A percentile compares a stretch with the other conserved stretches of the same genome.
Evolutionary conservation across 2,113 vertebrate species (phyloP).

Genomic region (Pelusios castaneus): DNA sequence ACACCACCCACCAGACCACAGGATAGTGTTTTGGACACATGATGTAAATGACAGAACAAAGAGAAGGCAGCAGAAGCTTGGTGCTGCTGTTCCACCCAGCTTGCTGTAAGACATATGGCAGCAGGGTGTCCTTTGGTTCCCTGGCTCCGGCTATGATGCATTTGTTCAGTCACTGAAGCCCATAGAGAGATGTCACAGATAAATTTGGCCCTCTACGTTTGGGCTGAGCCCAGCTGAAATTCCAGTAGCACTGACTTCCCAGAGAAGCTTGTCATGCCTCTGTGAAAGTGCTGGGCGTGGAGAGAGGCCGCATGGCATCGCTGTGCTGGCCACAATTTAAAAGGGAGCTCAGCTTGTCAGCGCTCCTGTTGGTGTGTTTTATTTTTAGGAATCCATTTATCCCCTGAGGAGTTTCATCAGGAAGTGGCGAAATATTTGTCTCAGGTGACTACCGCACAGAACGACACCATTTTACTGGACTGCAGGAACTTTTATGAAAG

Average conservation of each 20-base stretch:
- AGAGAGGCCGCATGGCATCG: neutral
- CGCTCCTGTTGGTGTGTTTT: slow-evolving; percentile 14
- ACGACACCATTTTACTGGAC: slow-evolving; percentile 90
- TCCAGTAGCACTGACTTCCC: neutral
- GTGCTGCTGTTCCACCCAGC: neutral
- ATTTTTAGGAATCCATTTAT: slow-evolving; percentile 87
- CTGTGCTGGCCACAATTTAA: neutral
- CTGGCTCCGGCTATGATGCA: neutral
- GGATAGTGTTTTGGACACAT: neutral
- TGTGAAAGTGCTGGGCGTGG: neutral
- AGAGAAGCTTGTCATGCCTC: neutral
- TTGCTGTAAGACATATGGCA: neutral
- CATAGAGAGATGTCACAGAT: neutral
- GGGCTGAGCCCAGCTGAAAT: neutral
- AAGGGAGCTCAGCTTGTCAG: slow-evolving; percentile 2
- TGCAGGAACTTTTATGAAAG: slow-evolving; percentile 99
- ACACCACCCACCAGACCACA: too few species aligned
- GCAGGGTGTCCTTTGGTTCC: neutral
- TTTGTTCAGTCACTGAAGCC: neutral
- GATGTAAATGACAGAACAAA: neutral
- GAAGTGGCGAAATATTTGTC: slow-evolving; percentile 88
- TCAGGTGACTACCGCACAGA: slow-evolving; percentile 68
- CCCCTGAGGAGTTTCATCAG: slow-evolving; percentile 92
- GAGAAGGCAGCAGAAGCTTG: neutral
- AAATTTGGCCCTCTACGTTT: neutral